Base-by-base conservation (phyloP, 2,113 vertebrate genomes). In the Serilophus lunatus region DNA sequence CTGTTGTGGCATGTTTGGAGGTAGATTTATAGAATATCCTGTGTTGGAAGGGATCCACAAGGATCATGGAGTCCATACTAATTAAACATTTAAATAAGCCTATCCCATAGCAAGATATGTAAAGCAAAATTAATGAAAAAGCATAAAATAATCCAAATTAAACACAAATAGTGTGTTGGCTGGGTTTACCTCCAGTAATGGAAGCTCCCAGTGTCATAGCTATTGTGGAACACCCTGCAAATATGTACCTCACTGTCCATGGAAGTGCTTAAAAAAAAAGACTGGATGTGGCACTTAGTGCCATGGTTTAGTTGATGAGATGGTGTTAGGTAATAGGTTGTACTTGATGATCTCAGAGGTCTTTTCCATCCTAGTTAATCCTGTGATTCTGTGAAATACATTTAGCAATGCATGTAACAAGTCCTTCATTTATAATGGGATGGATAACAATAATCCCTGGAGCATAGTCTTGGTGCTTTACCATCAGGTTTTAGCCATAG, bases 1-100 rank as follows among this genome's bases (percentile, higher is more conserved):
- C 60, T 68, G 10, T 36, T 36, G 9, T 2, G 19, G 61, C 8
- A 28, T 0, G 0, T 79, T 87, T 88, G n/a, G 79, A 65, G 23
- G 31, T 14, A 36, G 35, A 76, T 54, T 42, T 7, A 16, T 11
- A 51, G 71, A 47, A 11, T 36, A 28, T 40, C 45, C 16, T 22
- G 36, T 44, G 31, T 7, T 77, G 28, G 23, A 86, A 65, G n/a
- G 10, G 18, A 38, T 29, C 16, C 20, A 23, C 0, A 1, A 24
- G 12, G 10, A 14, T 61, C 53, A 20, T 42, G 0, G 2, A 53
- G 24, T 65, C 35, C 50, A 35, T 22, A n/a, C 14, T 31, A 71
- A 56, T 36, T 63, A 75, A 70, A 35, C 78, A 26, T 35, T 65
- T 86, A 61, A 33, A n/a, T 61, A 70, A 82, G 4, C 14, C 31